Base-by-base conservation (phyloP, 2,888 invertebrate genomes). In the Sesia bembeciformis region DNA sequence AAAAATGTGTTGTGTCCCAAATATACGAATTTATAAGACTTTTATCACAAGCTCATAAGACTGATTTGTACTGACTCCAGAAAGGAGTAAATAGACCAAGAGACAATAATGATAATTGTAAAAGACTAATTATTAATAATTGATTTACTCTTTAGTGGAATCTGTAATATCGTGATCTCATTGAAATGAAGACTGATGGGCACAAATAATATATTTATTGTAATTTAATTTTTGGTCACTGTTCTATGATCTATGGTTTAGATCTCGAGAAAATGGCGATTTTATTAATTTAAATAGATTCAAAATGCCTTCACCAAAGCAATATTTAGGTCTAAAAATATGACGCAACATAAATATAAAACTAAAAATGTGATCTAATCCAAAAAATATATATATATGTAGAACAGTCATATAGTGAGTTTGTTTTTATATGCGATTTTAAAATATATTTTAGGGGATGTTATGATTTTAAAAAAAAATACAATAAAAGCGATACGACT, bases 401-500 rank as follows among this genome's bases (percentile, higher is more conserved):
- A 23, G 23, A 23, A 23, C 23, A 23, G 23, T 23, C 2, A 23
- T 23, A 23, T 23, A 23, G 23, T 23, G 23, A 23, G 23, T 2
- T 23, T 23, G 23, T 23, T 23, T 23, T 23, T 23, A 2, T 23
- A 23, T 23, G 23, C 23, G 23, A 23, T 72, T 78, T 80, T 79
- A 78, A 76, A 49, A 49, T 49, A 49, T 4, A 49, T 49, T 76
- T 41, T 41, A 41, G 1, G 3, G 7, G 41, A 2, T 41, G n/a
- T 46, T 8, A 7, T 46, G n/a, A 4, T 8, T n/a, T 46, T 8
- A 7, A 7, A 8, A 1, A 8, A 46, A 46, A 4, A n/a, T 4
- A 23, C 46, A 46, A 46, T 84, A 43, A 75, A 86, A 85, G 87
- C 87, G 70, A 70, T 70, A 72, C 76, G 85, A 86, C 84, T 77